Evolutionary conservation across 2,888 invertebrate species (phyloP).

Genomic region (Ditula angustiorana): DNA sequence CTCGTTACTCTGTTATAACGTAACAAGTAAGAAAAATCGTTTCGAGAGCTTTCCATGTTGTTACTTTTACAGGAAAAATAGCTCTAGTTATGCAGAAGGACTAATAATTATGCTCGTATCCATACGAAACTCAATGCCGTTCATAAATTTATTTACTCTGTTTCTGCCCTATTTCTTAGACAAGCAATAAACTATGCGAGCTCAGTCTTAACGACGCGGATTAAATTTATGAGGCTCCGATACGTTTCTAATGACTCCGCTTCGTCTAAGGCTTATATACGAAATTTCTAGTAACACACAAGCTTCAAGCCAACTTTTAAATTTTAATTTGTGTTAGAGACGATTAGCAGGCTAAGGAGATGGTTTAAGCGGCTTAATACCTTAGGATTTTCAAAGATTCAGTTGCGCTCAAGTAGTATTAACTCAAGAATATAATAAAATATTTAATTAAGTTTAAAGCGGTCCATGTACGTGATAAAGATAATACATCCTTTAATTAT

Average conservation of each 20-base stretch:
- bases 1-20: too few species aligned
- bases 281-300: background rate
- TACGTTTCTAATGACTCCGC: constrained; percentile 35
- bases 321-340: background rate
- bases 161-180: constrained; percentile 31
- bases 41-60: too few species aligned
- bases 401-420: too few species aligned
- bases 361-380: too few species aligned
- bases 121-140: background rate
- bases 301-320: background rate
- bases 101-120: background rate
- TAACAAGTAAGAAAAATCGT: too few species aligned
- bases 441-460: too few species aligned
- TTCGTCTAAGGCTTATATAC: constrained; percentile 6
- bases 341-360: background rate
- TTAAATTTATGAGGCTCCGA: constrained; percentile 36
- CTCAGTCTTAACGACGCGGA: constrained; percentile 38
- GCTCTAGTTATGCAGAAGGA: background rate
- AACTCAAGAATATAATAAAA: too few species aligned
- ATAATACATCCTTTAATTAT: too few species aligned
- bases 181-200: constrained; percentile 35
- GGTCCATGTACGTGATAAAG: too few species aligned
- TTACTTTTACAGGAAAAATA: background rate
- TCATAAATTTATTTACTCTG: constrained; percentile 11
- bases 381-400: too few species aligned